Base-by-base conservation (phyloP, 2,797 vertebrate genomes). In the Dipus sagitta region DNA sequence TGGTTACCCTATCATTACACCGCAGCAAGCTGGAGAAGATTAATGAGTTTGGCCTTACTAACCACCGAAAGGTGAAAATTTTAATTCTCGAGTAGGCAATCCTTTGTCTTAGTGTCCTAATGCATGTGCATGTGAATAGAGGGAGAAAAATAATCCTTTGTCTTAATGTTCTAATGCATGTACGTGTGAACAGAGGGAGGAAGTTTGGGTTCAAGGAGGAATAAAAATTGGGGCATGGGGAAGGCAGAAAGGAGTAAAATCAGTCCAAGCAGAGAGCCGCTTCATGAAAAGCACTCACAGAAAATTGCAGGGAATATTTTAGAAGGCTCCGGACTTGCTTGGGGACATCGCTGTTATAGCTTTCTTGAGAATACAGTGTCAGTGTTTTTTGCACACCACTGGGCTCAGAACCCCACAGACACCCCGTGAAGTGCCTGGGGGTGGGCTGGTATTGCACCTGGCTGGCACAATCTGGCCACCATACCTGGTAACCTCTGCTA, bases 31-130 rank as follows among this genome's bases (percentile, higher is more conserved):
- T 86, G 67, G 38, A 76, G 78, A 86, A 96, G 94, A 96, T 94
- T 86, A 93, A 96, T 97, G 88, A 93, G 76, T 92, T 82, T 95
- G 90, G 92, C 88, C 81, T 96, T 86, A 62, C 70, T 76, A 92
- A 85, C 77, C 34, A 86, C 71, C 62, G 65, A 93, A 86, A 95
- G 92, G 86, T 93, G 82, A 94, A 96, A 78, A 28, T n/a, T 93
- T 96, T 96, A 97, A 96, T 95, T 94, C 83, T 96, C 42, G 65
- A 96, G 79, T 52, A 96, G 83, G 58, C 38, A 67, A 74, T 88
- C 84, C 93, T 96, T 96, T 95, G 83, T 96, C 79, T 92, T 88
- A 62, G 15, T 81, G 68, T 95, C 93, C 80, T 77, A 85, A 95
- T 64, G 78, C 62, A 47, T n/a, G 23, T 32, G 14, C 67, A 12